Evolutionary conservation across 2,797 vertebrate species (phyloP).

Genomic region (Falco rusticolus): DNA sequence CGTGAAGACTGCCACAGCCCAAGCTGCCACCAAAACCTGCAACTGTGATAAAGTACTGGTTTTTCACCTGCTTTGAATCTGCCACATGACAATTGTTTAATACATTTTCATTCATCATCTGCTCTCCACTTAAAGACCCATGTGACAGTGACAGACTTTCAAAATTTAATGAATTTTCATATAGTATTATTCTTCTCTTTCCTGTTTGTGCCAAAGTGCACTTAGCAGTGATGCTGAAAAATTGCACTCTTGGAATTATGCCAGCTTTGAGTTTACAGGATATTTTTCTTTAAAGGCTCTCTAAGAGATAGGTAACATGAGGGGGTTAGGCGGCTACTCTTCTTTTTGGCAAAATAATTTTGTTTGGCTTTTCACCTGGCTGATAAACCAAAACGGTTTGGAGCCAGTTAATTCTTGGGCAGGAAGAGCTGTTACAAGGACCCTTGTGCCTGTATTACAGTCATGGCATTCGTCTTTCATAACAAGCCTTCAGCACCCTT

Average conservation of each 20-base stretch:
- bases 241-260: background rate
- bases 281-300: background rate
- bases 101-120: background rate
- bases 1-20: background rate
- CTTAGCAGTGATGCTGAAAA: background rate
- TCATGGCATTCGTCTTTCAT: background rate
- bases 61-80: background rate
- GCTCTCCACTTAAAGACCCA: background rate
- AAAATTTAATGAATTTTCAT: background rate
- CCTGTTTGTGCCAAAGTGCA: background rate
- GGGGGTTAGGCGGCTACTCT: background rate
- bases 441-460: background rate
- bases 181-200: background rate
- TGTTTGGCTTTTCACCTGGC: background rate
- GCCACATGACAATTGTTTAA: background rate
- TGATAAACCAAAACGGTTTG: background rate
- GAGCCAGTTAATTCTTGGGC: accelerated
- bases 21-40: background rate
- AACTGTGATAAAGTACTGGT: background rate
- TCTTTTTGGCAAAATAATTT: background rate
- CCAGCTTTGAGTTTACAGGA: background rate
- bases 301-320: background rate
- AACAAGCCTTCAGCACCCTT: background rate
- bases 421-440: background rate
- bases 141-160: background rate